Evolutionary conservation across 2,888 invertebrate species (phyloP).

Genomic region (Eledona agricola): DNA sequence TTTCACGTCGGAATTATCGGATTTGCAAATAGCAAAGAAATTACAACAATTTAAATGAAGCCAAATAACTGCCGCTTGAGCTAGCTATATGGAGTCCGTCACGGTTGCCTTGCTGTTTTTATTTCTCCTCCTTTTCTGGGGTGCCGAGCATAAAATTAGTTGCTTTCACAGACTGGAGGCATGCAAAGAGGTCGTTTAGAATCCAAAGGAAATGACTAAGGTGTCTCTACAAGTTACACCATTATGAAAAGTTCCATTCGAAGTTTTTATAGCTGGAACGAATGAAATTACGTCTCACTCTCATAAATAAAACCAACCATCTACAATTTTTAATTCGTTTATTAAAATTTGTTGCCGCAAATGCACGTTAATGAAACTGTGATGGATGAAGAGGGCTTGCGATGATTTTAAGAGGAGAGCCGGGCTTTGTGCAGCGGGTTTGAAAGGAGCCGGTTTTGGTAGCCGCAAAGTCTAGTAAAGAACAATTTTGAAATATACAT

Average conservation of each 20-base stretch:
- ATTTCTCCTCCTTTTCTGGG: constrained; percentile 48
- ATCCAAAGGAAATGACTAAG: constrained; percentile 53
- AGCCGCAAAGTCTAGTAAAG: too few relatives aligned
- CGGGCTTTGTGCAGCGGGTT: too few relatives aligned
- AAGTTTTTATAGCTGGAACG: constrained; percentile 39
- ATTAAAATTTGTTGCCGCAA: constrained; percentile 37
- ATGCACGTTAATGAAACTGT: constrained; percentile 17
- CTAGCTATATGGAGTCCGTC: constrained; percentile 44
- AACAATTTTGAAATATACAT: constrained; percentile 43
- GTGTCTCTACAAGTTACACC: constrained; percentile 53
- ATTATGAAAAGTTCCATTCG: constrained; percentile 47
- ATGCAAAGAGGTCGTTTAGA: constrained; percentile 54
- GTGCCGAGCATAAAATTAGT: constrained; percentile 53
- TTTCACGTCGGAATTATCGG: too few relatives aligned
- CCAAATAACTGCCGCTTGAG: constrained; percentile 40
- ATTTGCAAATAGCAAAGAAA: too few relatives aligned
- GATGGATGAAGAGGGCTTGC: constrained; percentile 6
- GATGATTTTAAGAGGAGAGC: not conserved
- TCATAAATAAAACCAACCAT: constrained; percentile 39
- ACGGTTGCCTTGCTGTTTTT: constrained; percentile 43
- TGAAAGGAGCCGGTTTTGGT: too few relatives aligned
- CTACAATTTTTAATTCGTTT: constrained; percentile 38
- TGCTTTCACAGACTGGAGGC: constrained; percentile 50
- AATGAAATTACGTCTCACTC: constrained; percentile 40
- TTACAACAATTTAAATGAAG: too few relatives aligned